phyloP scores from a whole-genome alignment of 2,888 invertebrate genomes.

The Temnothorax rugatulus region DNA sequence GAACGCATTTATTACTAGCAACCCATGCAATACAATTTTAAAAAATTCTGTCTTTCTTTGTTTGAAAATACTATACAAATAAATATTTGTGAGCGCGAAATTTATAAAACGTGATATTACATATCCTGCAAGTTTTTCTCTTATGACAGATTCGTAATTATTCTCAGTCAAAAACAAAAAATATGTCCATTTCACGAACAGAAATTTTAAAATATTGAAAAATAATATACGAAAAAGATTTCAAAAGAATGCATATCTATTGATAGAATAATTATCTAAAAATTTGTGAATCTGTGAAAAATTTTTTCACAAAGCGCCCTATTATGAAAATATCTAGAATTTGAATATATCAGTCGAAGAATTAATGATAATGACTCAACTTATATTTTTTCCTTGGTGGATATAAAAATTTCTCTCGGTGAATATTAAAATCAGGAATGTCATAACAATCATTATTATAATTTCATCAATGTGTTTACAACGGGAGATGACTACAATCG shows the following conservation, averaged over 20 bases:
- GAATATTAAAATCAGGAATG: background rate
- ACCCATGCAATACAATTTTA: background rate
- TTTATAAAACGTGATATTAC: conserved; percentile 19
- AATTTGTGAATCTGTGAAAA: background rate
- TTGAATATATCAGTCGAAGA: background rate
- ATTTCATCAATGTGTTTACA: background rate
- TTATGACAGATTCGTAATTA: conserved; percentile 21
- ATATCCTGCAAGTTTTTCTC: background rate
- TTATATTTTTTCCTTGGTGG: background rate
- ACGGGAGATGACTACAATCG: conserved; percentile 26
- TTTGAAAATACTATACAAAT: conserved; percentile 8
- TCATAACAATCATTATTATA: background rate
- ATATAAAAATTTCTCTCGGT: background rate
- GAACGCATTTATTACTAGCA: conserved; percentile 2
- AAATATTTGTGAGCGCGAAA: background rate
- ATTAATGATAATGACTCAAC: background rate
- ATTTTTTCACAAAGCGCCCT: background rate
- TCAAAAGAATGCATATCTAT: too few species aligned
- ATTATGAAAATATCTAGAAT: conserved; percentile 5
- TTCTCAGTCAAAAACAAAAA: background rate
- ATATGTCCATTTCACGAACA: background rate
- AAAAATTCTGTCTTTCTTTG: conserved; percentile 1
- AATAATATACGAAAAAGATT: background rate
- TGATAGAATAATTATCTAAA: background rate
- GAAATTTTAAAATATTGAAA: background rate